These are phyloP conservation scores for Arvicanthis niloticus DNA, from an alignment of 2,113 vertebrate species.

Conservation along the genomic window DNA sequence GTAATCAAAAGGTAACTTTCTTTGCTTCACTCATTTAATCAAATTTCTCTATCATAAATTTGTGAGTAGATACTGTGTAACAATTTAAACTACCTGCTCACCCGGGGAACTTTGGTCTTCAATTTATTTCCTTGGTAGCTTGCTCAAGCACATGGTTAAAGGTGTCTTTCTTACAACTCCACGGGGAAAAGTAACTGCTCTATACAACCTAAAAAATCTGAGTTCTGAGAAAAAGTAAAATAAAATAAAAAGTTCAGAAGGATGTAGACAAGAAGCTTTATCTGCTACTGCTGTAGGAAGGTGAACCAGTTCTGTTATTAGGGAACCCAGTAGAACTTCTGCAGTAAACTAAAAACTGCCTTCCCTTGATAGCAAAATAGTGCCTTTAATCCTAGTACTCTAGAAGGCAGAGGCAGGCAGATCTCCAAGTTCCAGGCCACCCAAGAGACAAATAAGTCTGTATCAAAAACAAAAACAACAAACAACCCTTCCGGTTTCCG, in stretches of 20 bases:
- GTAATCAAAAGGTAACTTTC: background rate
- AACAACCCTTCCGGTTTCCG: background rate
- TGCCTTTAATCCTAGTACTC: background rate
- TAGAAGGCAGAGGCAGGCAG: background rate
- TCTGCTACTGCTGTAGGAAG: too few species aligned
- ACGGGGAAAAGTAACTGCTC: background rate
- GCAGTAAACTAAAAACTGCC: background rate
- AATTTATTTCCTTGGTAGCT: background rate
- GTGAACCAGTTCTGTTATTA: too few species aligned
- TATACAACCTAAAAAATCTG: background rate
- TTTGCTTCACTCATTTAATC: background rate
- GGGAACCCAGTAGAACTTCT: background rate
- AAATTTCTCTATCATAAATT: background rate
- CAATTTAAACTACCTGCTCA: background rate
- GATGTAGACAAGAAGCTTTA: background rate
- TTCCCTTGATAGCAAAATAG: background rate
- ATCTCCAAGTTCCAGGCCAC: background rate
- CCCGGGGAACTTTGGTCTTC: background rate
- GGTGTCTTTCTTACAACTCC: background rate
- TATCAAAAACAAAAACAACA: background rate
- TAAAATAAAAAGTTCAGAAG: background rate
- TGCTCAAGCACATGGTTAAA: background rate
- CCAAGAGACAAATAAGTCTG: background rate
- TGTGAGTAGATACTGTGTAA: background rate
- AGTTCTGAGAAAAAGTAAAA: background rate